Conservation (phyloP, 2,888 invertebrate genomes). For the Apamea monoglypha region DNA sequence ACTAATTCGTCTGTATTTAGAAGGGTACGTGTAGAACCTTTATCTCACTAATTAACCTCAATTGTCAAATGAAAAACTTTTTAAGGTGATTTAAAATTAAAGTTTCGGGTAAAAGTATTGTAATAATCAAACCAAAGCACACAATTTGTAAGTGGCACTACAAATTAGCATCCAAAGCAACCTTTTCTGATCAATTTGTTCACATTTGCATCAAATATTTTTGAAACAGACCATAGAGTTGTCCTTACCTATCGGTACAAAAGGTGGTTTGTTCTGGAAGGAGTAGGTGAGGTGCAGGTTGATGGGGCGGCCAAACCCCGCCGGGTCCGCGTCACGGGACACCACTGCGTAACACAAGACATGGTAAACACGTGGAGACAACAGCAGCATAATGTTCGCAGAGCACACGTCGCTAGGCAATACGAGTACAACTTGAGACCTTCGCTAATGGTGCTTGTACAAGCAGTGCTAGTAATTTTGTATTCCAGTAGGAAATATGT, state of each 20-base stretch:
- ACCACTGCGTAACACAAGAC: slow-evolving; percentile 90
- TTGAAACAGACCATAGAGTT: not conserved
- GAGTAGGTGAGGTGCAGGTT: slow-evolving; percentile 97
- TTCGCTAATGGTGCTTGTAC: slow-evolving; percentile 48
- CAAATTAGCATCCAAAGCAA: not conserved
- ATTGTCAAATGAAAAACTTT: not conserved
- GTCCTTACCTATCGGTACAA: slow-evolving; percentile 91
- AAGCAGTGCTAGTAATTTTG: slow-evolving; percentile 12
- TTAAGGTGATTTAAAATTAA: not conserved
- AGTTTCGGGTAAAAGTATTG: not conserved
- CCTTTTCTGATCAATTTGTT: not conserved
- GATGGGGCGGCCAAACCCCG: slow-evolving; percentile 95
- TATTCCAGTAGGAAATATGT: slow-evolving; percentile 2
- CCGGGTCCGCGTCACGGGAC: slow-evolving; percentile 92
- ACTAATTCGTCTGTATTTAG: not conserved
- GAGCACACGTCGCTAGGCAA: slow-evolving; percentile 54
- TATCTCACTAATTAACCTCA: not conserved
- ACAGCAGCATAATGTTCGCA: slow-evolving; percentile 44
- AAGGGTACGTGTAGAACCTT: not conserved
- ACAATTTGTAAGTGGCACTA: not conserved
- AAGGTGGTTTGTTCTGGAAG: slow-evolving; percentile 95
- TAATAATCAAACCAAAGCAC: not conserved
- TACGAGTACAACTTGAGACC: not conserved
- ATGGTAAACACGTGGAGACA: slow-evolving; percentile 60
- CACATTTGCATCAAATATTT: not conserved